Base-by-base conservation (phyloP, 2,888 invertebrate species). In the Lithosia quadra region DNA sequence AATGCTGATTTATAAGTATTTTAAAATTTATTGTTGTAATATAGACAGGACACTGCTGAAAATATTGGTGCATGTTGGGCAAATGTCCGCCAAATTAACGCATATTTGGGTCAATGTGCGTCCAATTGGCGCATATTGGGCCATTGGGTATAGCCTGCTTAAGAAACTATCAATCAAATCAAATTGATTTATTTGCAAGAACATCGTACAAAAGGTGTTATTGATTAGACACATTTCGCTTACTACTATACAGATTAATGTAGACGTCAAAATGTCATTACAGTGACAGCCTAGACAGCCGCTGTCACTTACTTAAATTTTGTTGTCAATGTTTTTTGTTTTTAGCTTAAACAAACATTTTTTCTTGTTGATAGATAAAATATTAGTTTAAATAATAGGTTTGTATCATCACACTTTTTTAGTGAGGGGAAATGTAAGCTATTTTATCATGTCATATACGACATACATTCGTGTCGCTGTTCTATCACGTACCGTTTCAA, bases 391-490 rank as follows among this genome's bases (percentile, higher is more conserved):
- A 43, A 7, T 5, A 5, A 18, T 43, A 18, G 18, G 43, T 49
- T 49, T 43, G 3, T 43, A 15, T 43, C 43, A 15, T 43, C 43
- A 18, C 18, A 43, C 7, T 18, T 43, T 43, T 43, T 43, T 15
- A 1, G n/a, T 49, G 9, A 49, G 49, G 2, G 49, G n/a, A 49
- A 49, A 49, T n/a, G 1, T n/a, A n/a, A n/a, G 49, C n/a, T 49
- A 49, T 49, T 5, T 18, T 43, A 49, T n/a, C n/a, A 49, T 49
- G 18, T 49, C 43, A 43, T 43, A 43, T 15, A 18, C 18, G 36
- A 68, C 43, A 64, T 11, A 61, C 21, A 57, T 62, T 67, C 43
- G 57, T 62, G 57, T 39, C 62, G 43, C 33, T 57, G 55, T 67
- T 39, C 21, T 66, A 22, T n/a, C 22, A 49, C 8, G n/a, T 49